Base-by-base conservation (phyloP, 2,113 vertebrate genomes). In the Panurus biarmicus region DNA sequence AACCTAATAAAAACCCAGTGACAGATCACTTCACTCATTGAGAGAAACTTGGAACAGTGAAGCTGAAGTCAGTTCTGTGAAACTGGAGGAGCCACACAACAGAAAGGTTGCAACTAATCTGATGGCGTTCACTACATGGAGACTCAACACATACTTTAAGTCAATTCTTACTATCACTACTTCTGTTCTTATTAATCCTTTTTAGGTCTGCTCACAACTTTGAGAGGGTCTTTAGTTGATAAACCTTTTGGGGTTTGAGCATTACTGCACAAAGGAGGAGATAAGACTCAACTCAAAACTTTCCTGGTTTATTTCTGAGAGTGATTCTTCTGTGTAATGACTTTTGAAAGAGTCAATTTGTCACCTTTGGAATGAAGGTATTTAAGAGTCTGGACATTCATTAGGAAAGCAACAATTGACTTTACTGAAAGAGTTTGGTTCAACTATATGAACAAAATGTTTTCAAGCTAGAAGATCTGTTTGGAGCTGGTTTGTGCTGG, bases 11-110 rank as follows among this genome's bases (percentile, higher is more conserved):
- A 96, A 94, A 71, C 48, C 23, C 69, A 86, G 31, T 95, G 87
- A 96, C 87, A 95, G 85, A 95, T 94, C 82, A 86, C 28, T 95
- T 94, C 93, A 85, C 48, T 95, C 57, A 91, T 33, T 91, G 79
- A 95, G 69, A 90, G 87, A 86, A 94, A 91, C 79, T 93, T 94
- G 82, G 79, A 96, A 94, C 82, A 81, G 85, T 6, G 16, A 58
- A 89, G 62, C 75, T 16, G 7, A 71, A 94, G 91, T 71, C 56
- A 36, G 40, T 69, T 26, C 4, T 0, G 1, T 36, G 48, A 83
- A 96, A 72, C 61, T 69, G 54, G 51, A 90, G 65, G 50, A 93
- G 65, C 90, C 79, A 53, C 56, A 67, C 65, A 88, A 36, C 67
- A 88, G 56, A 76, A 44, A 84, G 65, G 50, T 7, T 89, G 67